Conservation (phyloP, 2,888 invertebrate genomes). For the Omphaloscelis lunosa region DNA sequence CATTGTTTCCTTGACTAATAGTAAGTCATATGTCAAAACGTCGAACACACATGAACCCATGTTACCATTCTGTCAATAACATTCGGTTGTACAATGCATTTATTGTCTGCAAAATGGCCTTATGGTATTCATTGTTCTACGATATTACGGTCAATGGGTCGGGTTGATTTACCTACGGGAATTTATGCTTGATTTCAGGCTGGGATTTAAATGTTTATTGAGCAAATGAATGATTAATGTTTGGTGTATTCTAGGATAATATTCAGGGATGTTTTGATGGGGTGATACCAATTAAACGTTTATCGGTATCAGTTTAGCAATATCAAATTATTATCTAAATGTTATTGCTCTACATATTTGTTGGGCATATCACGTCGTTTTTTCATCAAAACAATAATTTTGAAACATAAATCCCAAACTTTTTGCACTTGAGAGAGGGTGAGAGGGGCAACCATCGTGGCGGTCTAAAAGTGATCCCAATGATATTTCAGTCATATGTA, state of each 20-base stretch:
- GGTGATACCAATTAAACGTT: neutral
- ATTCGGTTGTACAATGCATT: conserved; percentile 61
- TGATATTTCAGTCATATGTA: no score
- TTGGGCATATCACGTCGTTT: neutral
- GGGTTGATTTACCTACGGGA: conserved; percentile 10
- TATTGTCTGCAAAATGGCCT: conserved; percentile 52
- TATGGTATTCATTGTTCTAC: conserved; percentile 59
- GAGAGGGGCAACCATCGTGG: no score
- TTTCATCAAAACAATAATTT: no score
- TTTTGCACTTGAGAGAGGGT: no score
- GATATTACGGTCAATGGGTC: conserved; percentile 33
- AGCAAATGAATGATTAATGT: neutral
- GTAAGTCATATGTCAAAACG: conserved; percentile 66
- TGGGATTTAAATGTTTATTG: neutral
- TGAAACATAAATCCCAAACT: no score
- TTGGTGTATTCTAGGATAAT: neutral
- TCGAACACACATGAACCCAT: conserved; percentile 63
- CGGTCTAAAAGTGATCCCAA: no score
- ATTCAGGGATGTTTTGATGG: neutral
- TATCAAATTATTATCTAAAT: neutral
- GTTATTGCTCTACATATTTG: no score
- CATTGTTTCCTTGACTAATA: conserved; percentile 62
- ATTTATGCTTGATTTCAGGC: neutral
- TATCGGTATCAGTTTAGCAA: no score
- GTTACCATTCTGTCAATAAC: conserved; percentile 63